phyloP scores from a whole-genome alignment of 1,140 invertebrate genomes.

The Pinna nobilis region DNA sequence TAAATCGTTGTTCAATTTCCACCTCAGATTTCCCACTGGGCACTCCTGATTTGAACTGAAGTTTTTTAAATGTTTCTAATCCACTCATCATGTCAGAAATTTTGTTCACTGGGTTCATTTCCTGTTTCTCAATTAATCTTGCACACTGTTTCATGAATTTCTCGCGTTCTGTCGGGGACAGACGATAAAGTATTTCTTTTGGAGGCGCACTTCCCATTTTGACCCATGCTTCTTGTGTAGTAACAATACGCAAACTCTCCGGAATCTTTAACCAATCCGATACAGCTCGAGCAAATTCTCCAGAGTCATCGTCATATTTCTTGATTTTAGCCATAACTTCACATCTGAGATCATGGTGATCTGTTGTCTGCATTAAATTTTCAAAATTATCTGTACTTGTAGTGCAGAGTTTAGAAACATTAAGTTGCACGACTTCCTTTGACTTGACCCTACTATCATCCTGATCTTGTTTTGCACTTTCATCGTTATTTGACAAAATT shows the following conservation, averaged over 20 bases:
- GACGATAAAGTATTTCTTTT: neutral
- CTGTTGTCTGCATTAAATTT: too few relatives aligned
- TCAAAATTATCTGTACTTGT: too few relatives aligned
- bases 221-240: neutral
- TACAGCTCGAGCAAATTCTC: neutral
- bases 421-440: too few relatives aligned
- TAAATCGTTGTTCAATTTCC: neutral
- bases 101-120: neutral
- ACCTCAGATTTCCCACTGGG: neutral
- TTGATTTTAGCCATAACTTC: conserved; percentile 5
- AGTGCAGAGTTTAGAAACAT: too few relatives aligned
- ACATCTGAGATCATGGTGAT: conserved; percentile 1
- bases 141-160: conserved; percentile 4
- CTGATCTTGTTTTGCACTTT: conserved; percentile 6
- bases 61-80: neutral
- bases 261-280: neutral
- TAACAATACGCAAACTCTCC: neutral
- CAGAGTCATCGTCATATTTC: neutral
- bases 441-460: too few relatives aligned
- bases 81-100: neutral
- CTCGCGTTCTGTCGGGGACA: conserved; percentile 8
- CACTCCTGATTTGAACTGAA: neutral
- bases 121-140: conserved; percentile 2
- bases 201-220: neutral
- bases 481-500: too few relatives aligned